Evolutionary conservation across 2,888 invertebrate genomes (phyloP).

Genomic region (Orchestes rusci): DNA sequence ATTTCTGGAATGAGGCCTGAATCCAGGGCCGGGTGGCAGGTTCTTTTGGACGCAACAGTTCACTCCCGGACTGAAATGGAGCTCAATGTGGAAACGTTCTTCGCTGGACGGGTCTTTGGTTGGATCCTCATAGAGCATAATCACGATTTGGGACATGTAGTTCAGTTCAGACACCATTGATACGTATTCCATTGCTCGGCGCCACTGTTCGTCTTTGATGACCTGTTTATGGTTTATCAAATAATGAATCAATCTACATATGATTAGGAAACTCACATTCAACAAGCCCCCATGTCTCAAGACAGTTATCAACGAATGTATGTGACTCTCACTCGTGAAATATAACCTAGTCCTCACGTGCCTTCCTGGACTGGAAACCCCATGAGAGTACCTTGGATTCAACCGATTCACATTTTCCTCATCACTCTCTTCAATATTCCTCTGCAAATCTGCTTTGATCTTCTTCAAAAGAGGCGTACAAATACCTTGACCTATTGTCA

Average conservation of each 20-base stretch:
- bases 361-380: constrained; percentile 94
- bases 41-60: constrained; percentile 95
- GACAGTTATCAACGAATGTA: constrained; percentile 94
- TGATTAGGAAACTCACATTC: constrained; percentile 54
- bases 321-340: constrained; percentile 99
- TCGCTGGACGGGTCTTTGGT: constrained; percentile 89
- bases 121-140: constrained; percentile 98
- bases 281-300: constrained; percentile 86
- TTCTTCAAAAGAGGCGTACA: constrained; percentile 95
- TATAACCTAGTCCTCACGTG: constrained; percentile 98
- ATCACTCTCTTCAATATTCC: constrained; percentile 78
- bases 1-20: constrained; percentile 84
- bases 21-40: constrained; percentile 86
- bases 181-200: constrained; percentile 96
- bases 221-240: constrained; percentile 19
- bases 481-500: constrained; percentile 94
- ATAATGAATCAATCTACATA: neutral
- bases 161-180: constrained; percentile 96
- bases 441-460: constrained; percentile 87
- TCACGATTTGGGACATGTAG: constrained; percentile 98
- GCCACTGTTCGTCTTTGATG: constrained; percentile 91
- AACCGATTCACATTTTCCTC: constrained; percentile 93
- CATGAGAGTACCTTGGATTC: constrained; percentile 96
- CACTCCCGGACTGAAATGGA: constrained; percentile 98
- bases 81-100: constrained; percentile 93